Evolutionary conservation across 2,113 vertebrate genomes (phyloP).

Genomic region (Notarius quadriscutis): DNA sequence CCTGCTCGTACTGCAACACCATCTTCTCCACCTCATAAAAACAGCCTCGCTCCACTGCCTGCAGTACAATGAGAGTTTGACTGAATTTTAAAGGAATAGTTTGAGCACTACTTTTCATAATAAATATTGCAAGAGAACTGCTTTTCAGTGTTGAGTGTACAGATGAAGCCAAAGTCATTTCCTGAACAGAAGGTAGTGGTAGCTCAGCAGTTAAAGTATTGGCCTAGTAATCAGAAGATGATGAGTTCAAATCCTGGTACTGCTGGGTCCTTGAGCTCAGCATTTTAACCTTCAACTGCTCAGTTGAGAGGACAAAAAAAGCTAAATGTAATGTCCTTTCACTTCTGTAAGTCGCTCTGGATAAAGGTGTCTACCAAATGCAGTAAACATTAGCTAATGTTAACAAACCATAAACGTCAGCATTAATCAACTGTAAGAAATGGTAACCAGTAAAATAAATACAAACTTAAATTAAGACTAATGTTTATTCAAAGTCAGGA

Average conservation of each 20-base stretch:
- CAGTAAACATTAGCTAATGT: background rate
- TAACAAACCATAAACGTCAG: background rate
- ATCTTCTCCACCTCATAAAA: constrained; percentile 79
- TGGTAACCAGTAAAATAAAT: background rate
- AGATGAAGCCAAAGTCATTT: background rate
- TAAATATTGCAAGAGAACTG: background rate
- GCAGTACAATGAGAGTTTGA: background rate
- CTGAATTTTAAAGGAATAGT: background rate
- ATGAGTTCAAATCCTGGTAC: background rate
- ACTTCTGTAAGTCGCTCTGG: background rate
- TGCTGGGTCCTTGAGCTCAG: background rate
- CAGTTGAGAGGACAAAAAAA: too few species aligned
- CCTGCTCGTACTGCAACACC: constrained; percentile 69
- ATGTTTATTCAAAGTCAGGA: background rate
- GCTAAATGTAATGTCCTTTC: background rate
- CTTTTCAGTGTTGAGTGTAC: background rate
- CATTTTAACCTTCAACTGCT: too few species aligned
- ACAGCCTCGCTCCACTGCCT: constrained; percentile 76
- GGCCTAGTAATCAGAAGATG: background rate
- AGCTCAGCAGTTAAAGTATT: too few species aligned
- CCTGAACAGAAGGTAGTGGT: too few species aligned
- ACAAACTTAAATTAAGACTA: background rate
- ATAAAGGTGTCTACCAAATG: background rate
- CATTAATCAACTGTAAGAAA: background rate
- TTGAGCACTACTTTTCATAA: background rate